A percentile compares a stretch with the other conserved stretches of the same genome.
Evolutionary conservation across 2,113 vertebrate genomes (phyloP).

Genomic region (Emydocephalus ijimae): DNA sequence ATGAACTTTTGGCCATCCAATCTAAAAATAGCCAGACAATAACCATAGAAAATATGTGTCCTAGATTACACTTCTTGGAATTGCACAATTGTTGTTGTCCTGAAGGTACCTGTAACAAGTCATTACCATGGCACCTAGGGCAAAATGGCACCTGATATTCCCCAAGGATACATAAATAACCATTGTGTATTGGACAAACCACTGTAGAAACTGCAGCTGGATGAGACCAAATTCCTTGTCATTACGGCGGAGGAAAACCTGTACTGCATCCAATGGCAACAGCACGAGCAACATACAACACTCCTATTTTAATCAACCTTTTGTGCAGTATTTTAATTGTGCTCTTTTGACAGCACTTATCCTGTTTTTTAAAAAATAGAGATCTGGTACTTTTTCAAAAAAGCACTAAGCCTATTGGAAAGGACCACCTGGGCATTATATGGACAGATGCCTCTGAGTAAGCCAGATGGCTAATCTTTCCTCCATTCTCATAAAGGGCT

Average conservation of each 20-base stretch:
- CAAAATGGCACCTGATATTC: not conserved
- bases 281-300: not conserved
- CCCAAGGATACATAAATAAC: not conserved
- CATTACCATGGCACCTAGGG: not conserved
- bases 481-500: not conserved
- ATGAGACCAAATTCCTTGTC: not conserved
- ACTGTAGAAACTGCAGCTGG: not conserved
- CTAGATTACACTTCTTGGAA: not conserved
- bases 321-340: not conserved
- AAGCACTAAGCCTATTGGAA: not conserved
- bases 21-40: not conserved
- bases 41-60: not conserved
- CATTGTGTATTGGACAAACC: not conserved
- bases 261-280: not conserved
- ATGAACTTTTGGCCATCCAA: not conserved
- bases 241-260: not conserved
- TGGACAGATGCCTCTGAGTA: not conserved
- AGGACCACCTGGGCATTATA: not conserved
- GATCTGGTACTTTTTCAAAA: not conserved
- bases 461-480: not conserved
- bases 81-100: not conserved
- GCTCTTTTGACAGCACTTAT: not conserved
- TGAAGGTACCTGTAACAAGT: not conserved
- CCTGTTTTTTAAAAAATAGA: not conserved
- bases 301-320: not conserved